Base-by-base conservation (phyloP, 2,888 invertebrate species). In the Mechanitis messenoides region DNA sequence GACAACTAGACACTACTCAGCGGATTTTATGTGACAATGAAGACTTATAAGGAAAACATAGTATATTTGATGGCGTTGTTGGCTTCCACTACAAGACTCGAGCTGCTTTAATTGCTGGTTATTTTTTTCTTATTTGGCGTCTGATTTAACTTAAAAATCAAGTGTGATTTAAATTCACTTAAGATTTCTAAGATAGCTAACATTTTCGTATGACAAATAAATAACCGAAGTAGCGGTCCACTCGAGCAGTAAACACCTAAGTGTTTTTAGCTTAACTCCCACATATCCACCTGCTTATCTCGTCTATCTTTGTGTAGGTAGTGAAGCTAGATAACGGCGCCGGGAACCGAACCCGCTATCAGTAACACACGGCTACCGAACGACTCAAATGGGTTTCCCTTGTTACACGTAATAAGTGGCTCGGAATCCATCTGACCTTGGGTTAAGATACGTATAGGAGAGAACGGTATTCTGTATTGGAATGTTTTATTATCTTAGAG, bases 381-480 rank as follows among this genome's bases (percentile, higher is more conserved):
- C 74, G 72, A 68, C 75, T 78, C 83, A 87, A 87, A 88, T 88
- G 88, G 83, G 78, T 86, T 88, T 88, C 85, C 81, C 87, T 81
- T 88, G 88, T 88, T 80, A 72, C 76, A 71, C 75, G 81, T 81
- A 84, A 83, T 83, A 83, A 81, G 84, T 69, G 72, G 58, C 69
- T 65, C 69, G 65, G 65, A 64, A 64, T 62, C 63, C 64, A 62
- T 55, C 61, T 69, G 72, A 73, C 74, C 73, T 72, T 71, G 70
- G 65, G 68, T 66, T 69, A 61, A 68, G 67, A 69, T 63, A 64
- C 56, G 58, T 61, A 59, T 46, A 60, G 62, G 57, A 57, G 53
- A 59, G 57, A 69, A 71, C 71, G 71, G 71, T 68, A 71, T 66
- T 66, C 71, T 70, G 71, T 68, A 71, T 66, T 66, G 69, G 71